Evolutionary conservation across 2,113 vertebrate species (phyloP), one percentile per base, ranked within the genome.

Genomic region (Cryptotis parvus): DNA sequence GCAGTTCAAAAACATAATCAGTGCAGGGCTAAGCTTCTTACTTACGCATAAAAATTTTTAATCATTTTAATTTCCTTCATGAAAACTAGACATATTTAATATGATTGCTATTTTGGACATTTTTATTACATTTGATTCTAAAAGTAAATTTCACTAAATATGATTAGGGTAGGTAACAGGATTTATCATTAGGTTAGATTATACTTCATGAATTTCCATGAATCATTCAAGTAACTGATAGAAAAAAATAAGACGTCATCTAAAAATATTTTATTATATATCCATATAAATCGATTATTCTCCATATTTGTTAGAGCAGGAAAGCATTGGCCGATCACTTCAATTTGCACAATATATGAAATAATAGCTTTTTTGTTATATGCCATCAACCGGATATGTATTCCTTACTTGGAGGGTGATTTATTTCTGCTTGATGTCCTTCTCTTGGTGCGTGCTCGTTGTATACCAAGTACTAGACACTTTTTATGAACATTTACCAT

Each of bases 51-150:
- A 75, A 70, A 80, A 76, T n/a, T 22, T 68, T 84, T 74, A 63
- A 4, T 43, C 49, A 27, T 1, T 35, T n/a, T 92, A 80, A 35
- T 81, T 92, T 91, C 5, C 7, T 76, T 65, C 43, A 29, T 77
- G 26, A 8, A 26, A 76, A 35, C 70, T 72, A 41, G 63, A 20
- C 26, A 66, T 68, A 65, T 65, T 41, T 0, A 41, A 52, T 20
- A 49, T 8, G 3, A 33, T 61, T 84, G 11, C 66, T 45, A 63
- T 79, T 49, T 85, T 70, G 2, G n/a, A 16, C n/a, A 39, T 55
- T 86, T n/a, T 91, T 89, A 58, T 66, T n/a, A 7, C 69, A 55
- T 45, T 89, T 12, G 35, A 66, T 84, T 20, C 27, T 72, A 78
- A 41, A 91, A 35, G 7, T 12, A 84, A 3, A 63, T 9, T 88